A percentile compares a stretch with the other conserved stretches of the same genome.
Conservation (phyloP, 2,797 vertebrate species). For the Pangasius krempfi region DNA sequence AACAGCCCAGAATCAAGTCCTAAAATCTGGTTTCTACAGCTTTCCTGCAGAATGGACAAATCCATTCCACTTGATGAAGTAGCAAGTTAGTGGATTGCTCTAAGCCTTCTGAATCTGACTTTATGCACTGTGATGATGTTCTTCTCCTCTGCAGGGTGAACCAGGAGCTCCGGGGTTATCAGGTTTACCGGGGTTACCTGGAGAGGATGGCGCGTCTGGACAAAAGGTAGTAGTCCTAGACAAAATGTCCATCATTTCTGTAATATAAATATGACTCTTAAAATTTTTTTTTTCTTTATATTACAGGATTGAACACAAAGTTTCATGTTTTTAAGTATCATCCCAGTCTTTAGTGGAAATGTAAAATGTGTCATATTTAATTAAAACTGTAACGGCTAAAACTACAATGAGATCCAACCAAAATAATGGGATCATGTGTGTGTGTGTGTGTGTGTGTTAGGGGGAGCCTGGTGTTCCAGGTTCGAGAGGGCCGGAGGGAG, state of each 20-base stretch:
- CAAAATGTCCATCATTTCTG: background rate
- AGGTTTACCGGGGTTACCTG: constrained; percentile 86
- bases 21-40: background rate
- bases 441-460: constrained; percentile 64
- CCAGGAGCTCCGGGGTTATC: constrained; percentile 80
- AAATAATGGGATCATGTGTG: background rate
- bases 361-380: too few species aligned
- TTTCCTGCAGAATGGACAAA: background rate
- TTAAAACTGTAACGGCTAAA: too few species aligned
- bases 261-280: background rate
- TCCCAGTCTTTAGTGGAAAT: background rate
- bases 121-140: background rate
- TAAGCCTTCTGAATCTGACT: background rate
- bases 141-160: constrained; percentile 76
- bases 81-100: background rate
- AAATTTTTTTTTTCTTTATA: background rate
- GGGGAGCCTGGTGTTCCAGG: constrained; percentile 82
- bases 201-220: constrained; percentile 87
- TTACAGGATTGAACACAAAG: background rate
- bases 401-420: background rate
- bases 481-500: constrained; percentile 81
- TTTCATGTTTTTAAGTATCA: background rate
- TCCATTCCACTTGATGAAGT: too few species aligned
- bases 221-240: constrained; percentile 79
- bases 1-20: background rate